phyloP scores from a whole-genome alignment of 2,113 vertebrate species.

The Tringa solitaria region DNA sequence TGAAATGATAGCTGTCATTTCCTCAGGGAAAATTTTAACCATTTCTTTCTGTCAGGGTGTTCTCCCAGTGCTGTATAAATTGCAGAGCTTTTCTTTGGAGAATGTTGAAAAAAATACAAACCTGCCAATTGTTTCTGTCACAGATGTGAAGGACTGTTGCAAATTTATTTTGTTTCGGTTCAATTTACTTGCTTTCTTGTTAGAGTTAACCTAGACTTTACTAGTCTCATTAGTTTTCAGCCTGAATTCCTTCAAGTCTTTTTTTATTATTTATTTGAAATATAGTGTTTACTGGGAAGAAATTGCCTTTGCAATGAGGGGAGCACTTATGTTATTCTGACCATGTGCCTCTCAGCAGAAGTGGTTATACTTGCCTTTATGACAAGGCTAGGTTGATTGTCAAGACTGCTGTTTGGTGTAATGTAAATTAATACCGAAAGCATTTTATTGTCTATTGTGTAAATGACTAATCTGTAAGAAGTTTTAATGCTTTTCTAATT shows the following conservation, averaged over 20 bases:
- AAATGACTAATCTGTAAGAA: background rate
- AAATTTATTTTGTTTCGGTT: background rate
- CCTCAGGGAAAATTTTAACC: background rate
- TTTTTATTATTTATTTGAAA: background rate
- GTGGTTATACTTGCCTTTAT: background rate
- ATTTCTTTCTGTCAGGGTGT: background rate
- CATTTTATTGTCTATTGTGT: background rate
- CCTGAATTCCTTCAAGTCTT: background rate
- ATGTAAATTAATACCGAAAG: background rate
- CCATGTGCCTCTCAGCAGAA: accelerated
- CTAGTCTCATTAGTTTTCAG: background rate
- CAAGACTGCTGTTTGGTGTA: background rate
- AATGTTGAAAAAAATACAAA: background rate
- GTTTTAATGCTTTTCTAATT: background rate
- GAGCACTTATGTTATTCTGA: background rate
- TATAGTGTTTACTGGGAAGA: background rate
- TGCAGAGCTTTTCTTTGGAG: background rate
- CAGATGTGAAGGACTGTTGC: background rate
- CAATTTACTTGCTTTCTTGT: background rate
- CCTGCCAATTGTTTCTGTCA: background rate
- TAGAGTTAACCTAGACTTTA: background rate
- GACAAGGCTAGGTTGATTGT: background rate
- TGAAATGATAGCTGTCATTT: background rate
- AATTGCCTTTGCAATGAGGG: background rate
- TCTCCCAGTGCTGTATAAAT: background rate